Evolutionary conservation across 2,888 invertebrate genomes (phyloP).

Genomic region (Nycteola revayana): DNA sequence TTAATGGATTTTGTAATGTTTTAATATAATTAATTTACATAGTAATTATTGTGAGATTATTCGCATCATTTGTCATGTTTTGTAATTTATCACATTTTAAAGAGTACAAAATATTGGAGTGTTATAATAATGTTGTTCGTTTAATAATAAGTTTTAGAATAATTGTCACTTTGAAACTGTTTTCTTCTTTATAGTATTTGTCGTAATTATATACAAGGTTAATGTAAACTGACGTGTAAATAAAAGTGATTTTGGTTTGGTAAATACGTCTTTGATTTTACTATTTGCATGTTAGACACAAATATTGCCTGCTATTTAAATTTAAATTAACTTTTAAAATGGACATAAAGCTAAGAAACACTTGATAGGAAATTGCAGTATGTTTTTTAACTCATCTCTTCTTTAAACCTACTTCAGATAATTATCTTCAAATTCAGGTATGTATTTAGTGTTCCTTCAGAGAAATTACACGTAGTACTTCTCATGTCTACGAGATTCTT

Average conservation of each 20-base stretch:
- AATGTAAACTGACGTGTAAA: slow-evolving; percentile 74
- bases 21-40: slow-evolving; percentile 78
- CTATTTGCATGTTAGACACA: not conserved
- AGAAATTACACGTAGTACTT: too few relatives aligned
- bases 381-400: too few relatives aligned
- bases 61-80: slow-evolving; percentile 67
- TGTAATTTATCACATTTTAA: slow-evolving; percentile 81
- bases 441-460: too few relatives aligned
- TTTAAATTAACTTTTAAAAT: too few relatives aligned
- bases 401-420: too few relatives aligned
- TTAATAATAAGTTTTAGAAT: slow-evolving; percentile 77
- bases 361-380: too few relatives aligned
- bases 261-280: slow-evolving; percentile 35
- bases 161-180: slow-evolving; percentile 72
- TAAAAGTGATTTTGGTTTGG: slow-evolving; percentile 81
- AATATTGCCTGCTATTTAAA: too few relatives aligned
- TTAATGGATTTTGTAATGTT: slow-evolving; percentile 78
- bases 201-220: slow-evolving; percentile 74
- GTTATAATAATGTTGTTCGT: slow-evolving; percentile 79
- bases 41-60: slow-evolving; percentile 74
- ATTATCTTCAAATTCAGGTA: too few relatives aligned
- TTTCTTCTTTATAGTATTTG: slow-evolving; percentile 69
- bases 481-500: too few relatives aligned
- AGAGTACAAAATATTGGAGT: slow-evolving; percentile 81
- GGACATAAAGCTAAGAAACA: too few relatives aligned